phyloP scores from a whole-genome alignment of 2,797 vertebrate genomes.

The Hipposideros larvatus region DNA sequence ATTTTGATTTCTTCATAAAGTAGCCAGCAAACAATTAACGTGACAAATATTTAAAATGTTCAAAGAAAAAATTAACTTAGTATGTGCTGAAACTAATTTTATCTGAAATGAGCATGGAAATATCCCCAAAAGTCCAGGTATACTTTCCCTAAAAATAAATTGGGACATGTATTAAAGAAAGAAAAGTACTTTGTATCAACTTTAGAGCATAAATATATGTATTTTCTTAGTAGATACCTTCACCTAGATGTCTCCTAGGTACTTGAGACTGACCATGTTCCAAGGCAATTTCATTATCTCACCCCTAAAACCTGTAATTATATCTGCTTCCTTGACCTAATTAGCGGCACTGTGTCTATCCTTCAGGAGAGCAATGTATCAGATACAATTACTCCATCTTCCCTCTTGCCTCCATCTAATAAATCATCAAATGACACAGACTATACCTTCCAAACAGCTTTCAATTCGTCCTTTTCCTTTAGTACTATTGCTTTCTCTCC shows the following conservation, averaged over 20 bases:
- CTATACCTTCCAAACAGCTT: background rate
- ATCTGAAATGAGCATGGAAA: background rate
- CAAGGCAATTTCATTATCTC: background rate
- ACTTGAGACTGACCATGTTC: background rate
- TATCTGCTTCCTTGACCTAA: background rate
- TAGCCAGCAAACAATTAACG: background rate
- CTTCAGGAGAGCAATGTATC: background rate
- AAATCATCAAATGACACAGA: conserved; percentile 16
- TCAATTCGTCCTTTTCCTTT: background rate
- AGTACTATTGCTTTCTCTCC: background rate
- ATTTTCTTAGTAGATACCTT: background rate
- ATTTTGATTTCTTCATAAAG: conserved; percentile 17
- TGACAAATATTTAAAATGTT: conserved; percentile 37
- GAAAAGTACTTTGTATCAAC: background rate
- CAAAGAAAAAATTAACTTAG: conserved; percentile 39
- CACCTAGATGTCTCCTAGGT: background rate
- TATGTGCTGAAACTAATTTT: background rate
- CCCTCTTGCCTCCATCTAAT: background rate
- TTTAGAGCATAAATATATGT: background rate
- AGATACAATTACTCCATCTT: conserved; percentile 19
- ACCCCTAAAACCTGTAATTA: background rate
- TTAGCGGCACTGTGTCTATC: background rate
- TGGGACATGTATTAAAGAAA: background rate
- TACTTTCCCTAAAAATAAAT: background rate
- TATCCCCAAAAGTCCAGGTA: background rate